Evolutionary conservation across 2,113 vertebrate genomes (phyloP).

Genomic region (Baryphthengus martii): DNA sequence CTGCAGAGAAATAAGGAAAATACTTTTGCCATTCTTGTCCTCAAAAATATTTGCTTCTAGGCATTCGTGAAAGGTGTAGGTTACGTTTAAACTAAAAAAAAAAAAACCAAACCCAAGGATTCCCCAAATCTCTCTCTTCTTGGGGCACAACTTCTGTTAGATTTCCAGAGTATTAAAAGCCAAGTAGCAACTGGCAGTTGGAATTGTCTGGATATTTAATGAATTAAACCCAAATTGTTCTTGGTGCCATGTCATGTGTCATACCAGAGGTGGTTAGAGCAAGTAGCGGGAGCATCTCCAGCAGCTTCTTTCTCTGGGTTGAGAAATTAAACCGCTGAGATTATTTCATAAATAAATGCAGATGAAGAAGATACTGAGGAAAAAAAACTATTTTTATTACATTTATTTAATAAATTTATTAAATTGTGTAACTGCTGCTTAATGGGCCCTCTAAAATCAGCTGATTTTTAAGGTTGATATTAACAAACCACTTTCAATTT

Average conservation of each 20-base stretch:
- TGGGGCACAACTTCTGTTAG: accelerated
- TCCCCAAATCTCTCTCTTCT: background rate
- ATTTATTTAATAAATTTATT: too few relatives aligned
- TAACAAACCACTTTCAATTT: background rate
- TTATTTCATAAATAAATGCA: background rate
- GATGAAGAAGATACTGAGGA: background rate
- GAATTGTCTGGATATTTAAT: background rate
- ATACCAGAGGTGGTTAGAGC: accelerated
- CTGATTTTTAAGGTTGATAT: background rate
- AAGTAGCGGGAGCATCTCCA: background rate
- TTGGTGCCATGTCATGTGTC: too few relatives aligned
- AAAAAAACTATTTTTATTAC: too few relatives aligned
- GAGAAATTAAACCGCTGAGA: too few relatives aligned
- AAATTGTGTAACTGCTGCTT: background rate
- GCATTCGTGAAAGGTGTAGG: background rate
- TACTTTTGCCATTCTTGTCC: background rate
- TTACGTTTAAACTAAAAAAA: background rate
- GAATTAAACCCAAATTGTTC: background rate
- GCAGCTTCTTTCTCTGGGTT: too few relatives aligned
- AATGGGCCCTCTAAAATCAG: background rate
- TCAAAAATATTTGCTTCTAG: background rate
- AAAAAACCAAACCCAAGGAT: background rate
- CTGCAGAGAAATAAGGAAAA: background rate
- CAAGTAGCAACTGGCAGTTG: accelerated
- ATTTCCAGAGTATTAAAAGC: background rate